phyloP scores from a whole-genome alignment of 2,888 invertebrate genomes.

The Aphodius granarius region DNA sequence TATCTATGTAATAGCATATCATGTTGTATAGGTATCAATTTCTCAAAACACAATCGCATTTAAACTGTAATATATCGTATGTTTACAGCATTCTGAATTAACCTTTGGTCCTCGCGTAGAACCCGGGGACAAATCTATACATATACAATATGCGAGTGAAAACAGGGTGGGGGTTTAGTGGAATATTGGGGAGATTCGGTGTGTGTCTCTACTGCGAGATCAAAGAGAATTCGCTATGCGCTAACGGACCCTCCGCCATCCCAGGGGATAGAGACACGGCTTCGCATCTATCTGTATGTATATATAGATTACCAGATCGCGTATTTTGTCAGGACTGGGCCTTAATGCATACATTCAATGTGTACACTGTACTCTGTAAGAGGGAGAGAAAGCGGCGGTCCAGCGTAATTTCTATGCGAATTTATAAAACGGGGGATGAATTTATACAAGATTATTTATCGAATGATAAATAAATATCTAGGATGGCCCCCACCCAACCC shows the following conservation, averaged over 20 bases:
- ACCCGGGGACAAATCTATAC: background rate
- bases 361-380: background rate
- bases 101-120: background rate
- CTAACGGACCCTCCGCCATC: constrained; percentile 13
- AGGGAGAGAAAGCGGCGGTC: background rate
- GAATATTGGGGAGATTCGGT: background rate
- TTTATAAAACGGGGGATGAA: background rate
- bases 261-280: background rate
- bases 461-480: too few relatives aligned
- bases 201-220: background rate
- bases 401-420: background rate
- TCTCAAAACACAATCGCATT: background rate
- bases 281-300: background rate
- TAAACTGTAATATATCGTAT: background rate
- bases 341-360: background rate
- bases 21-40: background rate
- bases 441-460: background rate
- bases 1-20: background rate
- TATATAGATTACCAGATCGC: background rate
- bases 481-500: too few relatives aligned
- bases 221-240: constrained; percentile 17
- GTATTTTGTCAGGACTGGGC: background rate
- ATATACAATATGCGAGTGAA: background rate
- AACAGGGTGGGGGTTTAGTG: background rate
- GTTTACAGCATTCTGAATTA: background rate